A percentile compares a stretch with the other conserved stretches of the same genome.
Evolutionary conservation across 1,140 invertebrate species (phyloP).

Genomic region (Philaenus spumarius): DNA sequence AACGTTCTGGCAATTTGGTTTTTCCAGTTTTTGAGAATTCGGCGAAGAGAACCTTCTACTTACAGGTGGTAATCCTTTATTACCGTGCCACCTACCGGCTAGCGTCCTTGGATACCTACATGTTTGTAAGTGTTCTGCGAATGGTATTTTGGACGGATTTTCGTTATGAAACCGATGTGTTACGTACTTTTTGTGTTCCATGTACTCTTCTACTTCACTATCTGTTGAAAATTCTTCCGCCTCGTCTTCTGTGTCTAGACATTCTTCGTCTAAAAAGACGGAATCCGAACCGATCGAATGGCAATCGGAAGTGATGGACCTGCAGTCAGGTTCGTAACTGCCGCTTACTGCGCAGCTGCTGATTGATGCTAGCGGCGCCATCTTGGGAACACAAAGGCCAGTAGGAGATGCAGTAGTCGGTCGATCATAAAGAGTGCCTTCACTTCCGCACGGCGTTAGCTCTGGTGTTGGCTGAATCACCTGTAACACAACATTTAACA

Average conservation of each 20-base stretch:
- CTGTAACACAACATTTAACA: conserved; percentile 34
- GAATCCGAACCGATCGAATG: conserved; percentile 62
- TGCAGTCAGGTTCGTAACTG: conserved; percentile 2
- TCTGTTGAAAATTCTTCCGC: conserved; percentile 73
- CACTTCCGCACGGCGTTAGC: conserved; percentile 71
- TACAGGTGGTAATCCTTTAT: neutral
- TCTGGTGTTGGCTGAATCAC: conserved; percentile 70
- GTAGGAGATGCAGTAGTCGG: conserved; percentile 25
- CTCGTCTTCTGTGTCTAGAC: conserved; percentile 65
- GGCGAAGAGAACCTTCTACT: conserved; percentile 22
- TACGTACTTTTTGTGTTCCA: neutral
- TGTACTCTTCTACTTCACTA: conserved; percentile 47
- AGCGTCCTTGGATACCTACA: conserved; percentile 7
- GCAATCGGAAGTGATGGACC: conserved; percentile 20
- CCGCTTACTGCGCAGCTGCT: conserved; percentile 59
- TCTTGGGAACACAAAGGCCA: conserved; percentile 31
- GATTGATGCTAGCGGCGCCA: conserved; percentile 68
- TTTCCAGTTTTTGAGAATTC: neutral
- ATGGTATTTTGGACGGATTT: conserved; percentile 16
- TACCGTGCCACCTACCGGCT: conserved; percentile 8
- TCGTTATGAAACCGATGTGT: neutral
- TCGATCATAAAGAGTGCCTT: conserved; percentile 45
- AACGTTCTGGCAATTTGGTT: neutral
- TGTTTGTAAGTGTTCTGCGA: conserved; percentile 14
- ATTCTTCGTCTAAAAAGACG: conserved; percentile 55